These are phyloP conservation scores for Drosophila takahashii DNA, from an alignment of 1,140 invertebrate genomes.

Conservation along the genomic window DNA sequence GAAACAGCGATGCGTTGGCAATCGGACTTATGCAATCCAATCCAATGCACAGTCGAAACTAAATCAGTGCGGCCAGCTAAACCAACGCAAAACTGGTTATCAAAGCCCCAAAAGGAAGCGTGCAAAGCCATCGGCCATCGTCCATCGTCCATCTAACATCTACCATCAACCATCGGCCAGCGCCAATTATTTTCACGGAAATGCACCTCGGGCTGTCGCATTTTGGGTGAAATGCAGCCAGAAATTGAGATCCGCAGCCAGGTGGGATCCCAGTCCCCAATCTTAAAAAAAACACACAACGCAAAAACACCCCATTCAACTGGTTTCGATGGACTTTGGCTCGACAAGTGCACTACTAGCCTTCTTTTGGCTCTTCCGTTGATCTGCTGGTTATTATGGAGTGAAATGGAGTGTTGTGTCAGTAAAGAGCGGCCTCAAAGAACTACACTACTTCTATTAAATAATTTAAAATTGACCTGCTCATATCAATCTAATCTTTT, in stretches of 20 bases:
- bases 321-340: slow-evolving; percentile 55
- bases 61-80: slow-evolving; percentile 32
- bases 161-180: slow-evolving; percentile 24
- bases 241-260: not conserved
- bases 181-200: slow-evolving; percentile 70
- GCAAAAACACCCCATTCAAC: slow-evolving; percentile 27
- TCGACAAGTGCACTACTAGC: slow-evolving; percentile 51
- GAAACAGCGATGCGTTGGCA: slow-evolving; percentile 41
- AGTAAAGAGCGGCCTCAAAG: too few relatives aligned
- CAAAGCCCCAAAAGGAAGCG: slow-evolving; percentile 29
- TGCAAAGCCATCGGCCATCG: slow-evolving; percentile 15
- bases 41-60: slow-evolving; percentile 20
- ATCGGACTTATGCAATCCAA: slow-evolving; percentile 36
- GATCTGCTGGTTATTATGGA: not conserved
- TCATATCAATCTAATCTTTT: too few relatives aligned
- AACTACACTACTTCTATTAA: too few relatives aligned
- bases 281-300: not conserved
- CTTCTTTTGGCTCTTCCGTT: slow-evolving; percentile 12
- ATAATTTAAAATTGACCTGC: too few relatives aligned
- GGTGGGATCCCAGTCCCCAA: slow-evolving; percentile 2
- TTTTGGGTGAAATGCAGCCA: slow-evolving; percentile 43
- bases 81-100: slow-evolving; percentile 23
- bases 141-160: not conserved
- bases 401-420: too few relatives aligned
- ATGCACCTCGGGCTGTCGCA: slow-evolving; percentile 49